Evolutionary conservation across 2,888 invertebrate genomes (phyloP), one percentile per base, ranked within the genome.

Genomic region (Romanomermis culicivorax): DNA sequence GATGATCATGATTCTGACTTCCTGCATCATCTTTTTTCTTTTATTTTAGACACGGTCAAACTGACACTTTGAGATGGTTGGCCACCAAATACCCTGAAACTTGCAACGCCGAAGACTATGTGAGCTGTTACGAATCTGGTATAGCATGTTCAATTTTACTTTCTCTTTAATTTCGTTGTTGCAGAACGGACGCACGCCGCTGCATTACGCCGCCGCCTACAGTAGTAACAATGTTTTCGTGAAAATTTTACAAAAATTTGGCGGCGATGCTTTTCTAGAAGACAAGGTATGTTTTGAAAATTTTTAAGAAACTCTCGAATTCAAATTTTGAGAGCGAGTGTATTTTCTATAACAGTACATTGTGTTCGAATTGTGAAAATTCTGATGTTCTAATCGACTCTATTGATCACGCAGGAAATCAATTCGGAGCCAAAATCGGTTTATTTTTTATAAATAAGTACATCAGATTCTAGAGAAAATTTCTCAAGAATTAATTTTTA

Each of bases 31-130:
- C 0, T 74, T 85, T 58, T 7, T 7, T 45, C 7, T 23, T n/a
- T 45, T 45, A 23, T 45, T 45, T 11, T 7, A 45, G 47, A 23
- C 83, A 83, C 70, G 85, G 85, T 27, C 82, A 83, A 71, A 81
- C 82, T 4, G 82, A 81, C 69, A 78, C 82, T 7, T 78, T 82
- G 36, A 76, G 80, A 63, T 79, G 78, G 67, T 70, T 81, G 61
- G 62, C 72, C 30, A 66, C 65, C n/a, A 65, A 68, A 54, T 71
- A 69, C 59, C 71, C 72, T 30, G 66, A 65, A 49, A 69, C 68
- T 42, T 65, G 71, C 17, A 69, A 69, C 56, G 64, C 67, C 36
- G 64, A 66, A 42, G 72, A 73, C 59, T 66, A 68, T 59, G 71
- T 70, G 57, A 53, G n/a, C n/a, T n/a, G n/a, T n/a, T n/a, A n/a